phyloP scores from a whole-genome alignment of 2,888 invertebrate species.

The Eupeodes latifasciatus region DNA sequence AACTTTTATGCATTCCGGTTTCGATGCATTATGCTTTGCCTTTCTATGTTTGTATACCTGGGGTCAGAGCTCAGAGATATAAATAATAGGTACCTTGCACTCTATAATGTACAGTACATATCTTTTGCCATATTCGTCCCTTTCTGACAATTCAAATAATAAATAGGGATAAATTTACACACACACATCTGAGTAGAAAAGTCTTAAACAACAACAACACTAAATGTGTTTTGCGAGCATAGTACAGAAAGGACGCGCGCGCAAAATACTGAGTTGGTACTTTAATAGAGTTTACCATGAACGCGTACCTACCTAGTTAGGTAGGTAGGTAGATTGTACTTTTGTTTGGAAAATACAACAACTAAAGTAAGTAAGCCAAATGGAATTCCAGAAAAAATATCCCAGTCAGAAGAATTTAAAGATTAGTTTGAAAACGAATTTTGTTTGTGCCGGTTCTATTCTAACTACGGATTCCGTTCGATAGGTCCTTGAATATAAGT shows the following conservation, averaged over 20 bases:
- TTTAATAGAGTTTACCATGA: slow-evolving; percentile 3
- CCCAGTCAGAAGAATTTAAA: slow-evolving; percentile 15
- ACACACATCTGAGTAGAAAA: not conserved
- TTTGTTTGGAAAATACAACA: not conserved
- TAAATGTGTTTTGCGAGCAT: slow-evolving; percentile 9
- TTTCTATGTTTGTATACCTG: not conserved
- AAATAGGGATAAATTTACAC: slow-evolving; percentile 7
- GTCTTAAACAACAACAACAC: not conserved
- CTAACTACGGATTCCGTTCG: not conserved
- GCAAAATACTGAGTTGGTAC: slow-evolving; percentile 38
- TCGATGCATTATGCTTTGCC: not conserved
- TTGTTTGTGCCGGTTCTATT: slow-evolving; percentile 34
- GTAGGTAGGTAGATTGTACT: slow-evolving; percentile 1
- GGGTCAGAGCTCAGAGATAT: not conserved
- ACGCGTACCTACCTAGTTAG: slow-evolving; percentile 11
- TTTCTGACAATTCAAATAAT: slow-evolving; percentile 26
- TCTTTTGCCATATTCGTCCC: slow-evolving; percentile 10
- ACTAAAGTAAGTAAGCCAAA: not conserved
- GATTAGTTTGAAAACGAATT: slow-evolving; percentile 34
- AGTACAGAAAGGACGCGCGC: slow-evolving; percentile 27
- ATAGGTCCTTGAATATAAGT: not conserved
- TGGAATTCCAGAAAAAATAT: slow-evolving; percentile 8
- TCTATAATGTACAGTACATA: not conserved
- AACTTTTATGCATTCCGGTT: slow-evolving; percentile 31
- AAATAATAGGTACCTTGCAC: not conserved